Evolutionary conservation across 2,888 invertebrate species (phyloP).

Genomic region (Tortricodes alternella): DNA sequence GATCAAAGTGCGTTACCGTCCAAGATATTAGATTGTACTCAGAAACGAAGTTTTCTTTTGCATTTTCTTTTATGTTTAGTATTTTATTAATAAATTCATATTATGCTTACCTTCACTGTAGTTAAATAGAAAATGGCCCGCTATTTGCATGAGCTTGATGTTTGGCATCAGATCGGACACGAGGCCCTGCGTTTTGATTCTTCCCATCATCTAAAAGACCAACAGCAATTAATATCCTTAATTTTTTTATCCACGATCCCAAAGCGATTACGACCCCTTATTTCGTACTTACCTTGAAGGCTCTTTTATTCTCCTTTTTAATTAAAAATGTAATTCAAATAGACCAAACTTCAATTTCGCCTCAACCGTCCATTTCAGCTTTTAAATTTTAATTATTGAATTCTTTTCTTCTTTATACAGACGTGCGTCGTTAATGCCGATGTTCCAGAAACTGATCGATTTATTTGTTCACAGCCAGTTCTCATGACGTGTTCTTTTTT

Average conservation of each 20-base stretch:
- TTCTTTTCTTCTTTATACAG: slow-evolving; percentile 24
- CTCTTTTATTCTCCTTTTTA: slow-evolving; percentile 5
- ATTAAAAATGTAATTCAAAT: slow-evolving; percentile 12
- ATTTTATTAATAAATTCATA: too few species aligned
- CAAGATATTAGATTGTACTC: too few species aligned
- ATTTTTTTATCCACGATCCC: slow-evolving; percentile 2
- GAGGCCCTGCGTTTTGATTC: slow-evolving; percentile 83
- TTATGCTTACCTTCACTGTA: slow-evolving; percentile 84
- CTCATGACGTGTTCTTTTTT: slow-evolving; percentile 67
- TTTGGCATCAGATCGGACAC: slow-evolving; percentile 93
- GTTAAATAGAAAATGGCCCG: slow-evolving; percentile 91
- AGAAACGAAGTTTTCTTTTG: too few species aligned
- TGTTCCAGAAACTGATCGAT: slow-evolving; percentile 57
- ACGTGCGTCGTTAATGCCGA: slow-evolving; percentile 46
- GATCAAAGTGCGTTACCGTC: too few species aligned
- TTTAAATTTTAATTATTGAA: background rate
- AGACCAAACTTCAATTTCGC: background rate
- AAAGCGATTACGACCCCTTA: slow-evolving; percentile 5
- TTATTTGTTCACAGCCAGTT: slow-evolving; percentile 55
- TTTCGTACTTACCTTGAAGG: slow-evolving; percentile 20
- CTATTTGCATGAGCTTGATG: slow-evolving; percentile 88
- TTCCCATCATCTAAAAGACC: slow-evolving; percentile 71
- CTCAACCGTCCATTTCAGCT: slow-evolving; percentile 3
- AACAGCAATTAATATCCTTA: background rate
- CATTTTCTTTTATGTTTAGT: too few species aligned